Conservation (phyloP, 2,113 vertebrate genomes). For the Osmerus mordax region DNA sequence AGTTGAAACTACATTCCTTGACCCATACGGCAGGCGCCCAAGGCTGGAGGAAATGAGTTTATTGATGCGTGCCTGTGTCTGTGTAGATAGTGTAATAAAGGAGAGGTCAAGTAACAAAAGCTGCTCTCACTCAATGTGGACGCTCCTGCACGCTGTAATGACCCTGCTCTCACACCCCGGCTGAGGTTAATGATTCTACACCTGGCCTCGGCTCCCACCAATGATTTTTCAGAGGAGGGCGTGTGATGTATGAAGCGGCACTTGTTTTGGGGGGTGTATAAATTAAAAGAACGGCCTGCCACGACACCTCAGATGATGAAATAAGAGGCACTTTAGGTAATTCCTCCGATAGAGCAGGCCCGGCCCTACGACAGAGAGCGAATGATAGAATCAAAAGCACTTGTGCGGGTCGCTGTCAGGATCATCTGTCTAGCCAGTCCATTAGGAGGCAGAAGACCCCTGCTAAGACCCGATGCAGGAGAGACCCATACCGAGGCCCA, state of each 20-base stretch:
- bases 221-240: constrained; percentile 78
- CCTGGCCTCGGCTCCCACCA: constrained; percentile 75
- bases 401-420: constrained; percentile 78
- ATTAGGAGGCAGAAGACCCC: constrained; percentile 55
- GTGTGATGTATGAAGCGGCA: constrained; percentile 85
- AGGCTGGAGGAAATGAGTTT: constrained; percentile 53
- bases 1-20: constrained; percentile 33
- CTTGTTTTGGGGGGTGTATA: constrained; percentile 83
- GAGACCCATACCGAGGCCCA: constrained; percentile 44
- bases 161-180: constrained; percentile 77
- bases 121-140: constrained; percentile 55
- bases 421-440: constrained; percentile 84
- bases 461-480: constrained; percentile 40
- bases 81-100: constrained; percentile 55
- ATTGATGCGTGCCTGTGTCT: constrained; percentile 60
- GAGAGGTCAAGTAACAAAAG: constrained; percentile 61
- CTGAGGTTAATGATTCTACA: constrained; percentile 85
- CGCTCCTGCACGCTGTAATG: constrained; percentile 74
- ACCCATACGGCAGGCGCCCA: constrained; percentile 20
- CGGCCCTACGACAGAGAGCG: constrained; percentile 74
- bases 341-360: constrained; percentile 87
- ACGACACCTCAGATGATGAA: constrained; percentile 91
- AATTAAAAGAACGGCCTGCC: constrained; percentile 87
- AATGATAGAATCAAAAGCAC: constrained; percentile 89
- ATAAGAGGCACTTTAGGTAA: constrained; percentile 97